Evolutionary conservation across 37 sponge, comb jelly and placozoan genomes (phyloP), one percentile per base, ranked within the genome.

Genomic region (Dysidea cf. avara): DNA sequence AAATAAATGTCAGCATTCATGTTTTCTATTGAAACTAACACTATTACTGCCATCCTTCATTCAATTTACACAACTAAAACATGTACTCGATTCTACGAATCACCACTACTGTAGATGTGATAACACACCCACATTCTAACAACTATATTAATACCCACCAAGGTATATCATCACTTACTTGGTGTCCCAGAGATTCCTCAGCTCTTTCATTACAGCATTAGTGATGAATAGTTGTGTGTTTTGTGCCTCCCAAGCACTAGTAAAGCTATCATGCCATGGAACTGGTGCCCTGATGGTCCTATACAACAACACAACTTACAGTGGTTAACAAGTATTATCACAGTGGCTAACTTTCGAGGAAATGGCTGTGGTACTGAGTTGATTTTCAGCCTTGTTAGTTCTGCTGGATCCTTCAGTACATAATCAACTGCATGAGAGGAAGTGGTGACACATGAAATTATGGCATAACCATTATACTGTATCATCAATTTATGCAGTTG

Each of bases 201-300:
- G 54, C 64, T 78, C 68, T 0, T 53, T 50, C 80, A 91, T 75
- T 30, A 95, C 73, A 2, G 36, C 39, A 55, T 84, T 92, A 64
- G 82, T 83, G 36, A 73, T 75, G 68, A 95, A 95, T 40, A 95
- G 81, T 37, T 88, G 92, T 22, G 48, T 21, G 7, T 22, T 24
- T 21, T 88, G 88, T 12, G 61, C 39, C 53, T 79, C 81, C 22
- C 34, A 7, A 12, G 82, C 63, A 33, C 50, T 49, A 12, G 14
- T 21, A 50, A 78, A 26, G 26, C 48, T 68, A 7, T 61, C 56
- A 46, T 88, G 89, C 96, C 96, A 95, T 1, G 92, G 96, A 1
- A 95, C 80, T 24, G 96, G 96, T 16, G 96, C 92, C 18, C 96
- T 68, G n/a, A 88, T 73, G 0, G 77, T 61, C 30, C 79, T 74